Conservation (phyloP, 2,113 vertebrate species). For the Microcebus tavaratra region DNA sequence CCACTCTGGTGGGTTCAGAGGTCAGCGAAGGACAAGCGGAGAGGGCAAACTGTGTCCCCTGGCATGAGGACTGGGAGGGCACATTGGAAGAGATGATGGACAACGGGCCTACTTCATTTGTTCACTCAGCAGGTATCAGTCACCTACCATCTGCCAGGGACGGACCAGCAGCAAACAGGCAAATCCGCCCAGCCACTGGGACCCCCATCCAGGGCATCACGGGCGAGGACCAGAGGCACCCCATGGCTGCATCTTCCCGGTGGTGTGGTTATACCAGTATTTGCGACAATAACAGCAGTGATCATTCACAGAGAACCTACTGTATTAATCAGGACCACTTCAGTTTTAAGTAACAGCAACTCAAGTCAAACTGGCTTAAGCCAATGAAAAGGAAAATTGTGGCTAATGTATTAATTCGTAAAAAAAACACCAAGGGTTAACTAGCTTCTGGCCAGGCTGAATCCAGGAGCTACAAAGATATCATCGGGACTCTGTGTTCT, state of each 20-base stretch:
- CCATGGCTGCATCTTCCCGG: background rate
- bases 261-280: background rate
- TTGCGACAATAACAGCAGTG: background rate
- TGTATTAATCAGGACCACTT: background rate
- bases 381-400: background rate
- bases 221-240: background rate
- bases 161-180: background rate
- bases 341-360: slow-evolving; percentile 25
- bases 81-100: background rate
- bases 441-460: background rate
- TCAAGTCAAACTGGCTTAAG: background rate
- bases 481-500: background rate
- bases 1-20: background rate
- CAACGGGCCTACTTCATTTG: background rate
- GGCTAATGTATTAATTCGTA: background rate
- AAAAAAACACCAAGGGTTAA: background rate
- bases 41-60: background rate
- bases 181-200: background rate
- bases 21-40: background rate
- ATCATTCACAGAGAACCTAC: background rate
- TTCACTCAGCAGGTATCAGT: background rate
- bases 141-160: background rate
- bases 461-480: background rate
- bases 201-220: background rate
- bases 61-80: background rate